Conservation (phyloP, 2,113 vertebrate genomes). For the Calyptommatus sinebrachiatus region DNA sequence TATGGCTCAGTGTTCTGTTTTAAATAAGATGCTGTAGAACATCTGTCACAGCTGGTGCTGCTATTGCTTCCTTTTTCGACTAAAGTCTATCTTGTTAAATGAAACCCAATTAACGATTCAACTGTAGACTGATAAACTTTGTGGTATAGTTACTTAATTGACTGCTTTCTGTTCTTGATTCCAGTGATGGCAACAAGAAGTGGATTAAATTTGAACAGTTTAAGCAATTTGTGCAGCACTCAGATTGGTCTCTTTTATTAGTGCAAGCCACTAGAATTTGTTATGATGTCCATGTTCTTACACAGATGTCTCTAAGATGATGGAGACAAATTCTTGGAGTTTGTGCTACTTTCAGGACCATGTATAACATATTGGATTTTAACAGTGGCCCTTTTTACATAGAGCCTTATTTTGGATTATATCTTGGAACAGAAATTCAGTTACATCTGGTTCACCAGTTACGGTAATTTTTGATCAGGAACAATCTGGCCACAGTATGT, state of each 20-base stretch:
- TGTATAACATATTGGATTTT: not conserved
- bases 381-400: not conserved
- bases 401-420: too few species aligned
- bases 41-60: slow-evolving; percentile 66
- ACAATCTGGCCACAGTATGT: too few species aligned
- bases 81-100: slow-evolving; percentile 55
- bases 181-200: not conserved
- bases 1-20: slow-evolving; percentile 70
- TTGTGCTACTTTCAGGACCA: not conserved
- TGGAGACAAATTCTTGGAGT: not conserved
- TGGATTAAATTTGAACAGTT: not conserved
- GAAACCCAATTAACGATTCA: slow-evolving; percentile 42
- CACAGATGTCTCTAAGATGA: too few species aligned
- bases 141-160: slow-evolving; percentile 35
- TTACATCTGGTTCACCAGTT: too few species aligned
- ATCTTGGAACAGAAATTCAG: too few species aligned
- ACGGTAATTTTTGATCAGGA: too few species aligned
- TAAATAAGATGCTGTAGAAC: slow-evolving; percentile 67
- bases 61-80: slow-evolving; percentile 60
- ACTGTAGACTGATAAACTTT: slow-evolving; percentile 51
- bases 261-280: not conserved
- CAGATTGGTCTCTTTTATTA: not conserved
- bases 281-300: not conserved
- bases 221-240: not conserved
- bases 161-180: not conserved